Evolutionary conservation across 2,888 invertebrate genomes (phyloP), one percentile per base, ranked within the genome.

Genomic region (Netelia fuscicornis): DNA sequence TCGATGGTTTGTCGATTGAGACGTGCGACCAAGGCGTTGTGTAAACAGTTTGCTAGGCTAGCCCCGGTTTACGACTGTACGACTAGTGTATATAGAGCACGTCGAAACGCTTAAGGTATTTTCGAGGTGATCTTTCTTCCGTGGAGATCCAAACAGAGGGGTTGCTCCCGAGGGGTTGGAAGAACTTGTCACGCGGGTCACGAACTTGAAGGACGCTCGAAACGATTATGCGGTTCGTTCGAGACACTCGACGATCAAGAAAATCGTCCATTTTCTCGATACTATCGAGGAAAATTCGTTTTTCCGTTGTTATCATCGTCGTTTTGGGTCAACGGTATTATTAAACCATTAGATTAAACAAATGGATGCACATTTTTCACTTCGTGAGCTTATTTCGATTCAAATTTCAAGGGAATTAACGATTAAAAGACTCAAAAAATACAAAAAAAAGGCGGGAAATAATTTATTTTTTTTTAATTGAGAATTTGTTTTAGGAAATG

Each of bases 171-270:
- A 70, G 81, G 87, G 85, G 86, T 86, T 75, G 68, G 62, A 84
- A 84, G 56, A 74, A 77, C 62, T 76, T 82, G 83, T 86, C 82
- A 79, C 68, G 70, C 70, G 76, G 82, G 85, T 74, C 62, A 62
- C 81, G 58, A 54, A 78, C 72, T 82, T 67, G 74, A 76, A 81
- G 77, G 80, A 83, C 84, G 62, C 80, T 85, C 72, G 82, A 88
- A 88, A 88, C 87, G 88, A 88, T 88, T 88, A 88, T 86, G 80
- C 86, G 81, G 85, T 88, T 86, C 83, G 78, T 37, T 37, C 37
- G 37, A 37, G 37, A 37, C 37, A 37, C 6, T 37, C 37, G 37
- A 37, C 6, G 37, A 37, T 37, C 37, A 37, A 6, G 37, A 37
- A 37, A 37, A 37, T 37, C 79, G 83, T 78, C 78, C 80, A 83